These are phyloP conservation scores for Rotaria macrura DNA, from an alignment of 2,888 invertebrate genomes.

Conservation along the genomic window DNA sequence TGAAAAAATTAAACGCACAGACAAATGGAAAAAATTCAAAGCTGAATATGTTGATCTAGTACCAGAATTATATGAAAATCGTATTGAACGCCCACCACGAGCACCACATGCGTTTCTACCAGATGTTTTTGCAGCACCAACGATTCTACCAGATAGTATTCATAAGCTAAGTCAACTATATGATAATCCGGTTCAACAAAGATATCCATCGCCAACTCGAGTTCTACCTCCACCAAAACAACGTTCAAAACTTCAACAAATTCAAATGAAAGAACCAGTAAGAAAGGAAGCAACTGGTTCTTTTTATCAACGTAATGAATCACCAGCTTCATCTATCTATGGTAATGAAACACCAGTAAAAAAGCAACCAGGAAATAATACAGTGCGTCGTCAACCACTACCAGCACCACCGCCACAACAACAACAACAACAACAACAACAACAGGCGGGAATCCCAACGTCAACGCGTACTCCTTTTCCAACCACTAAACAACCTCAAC, in stretches of 20 bases:
- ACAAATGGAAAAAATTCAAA: not conserved
- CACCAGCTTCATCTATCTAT: not conserved
- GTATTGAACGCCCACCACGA: not conserved
- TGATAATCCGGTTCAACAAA: not conserved
- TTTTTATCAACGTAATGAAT: not conserved
- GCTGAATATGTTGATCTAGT: slow-evolving; percentile 18
- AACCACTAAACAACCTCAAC: not conserved
- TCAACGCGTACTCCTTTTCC: not conserved
- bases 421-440: too few species aligned
- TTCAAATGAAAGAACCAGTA: not conserved
- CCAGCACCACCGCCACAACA: not conserved
- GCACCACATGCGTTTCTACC: not conserved
- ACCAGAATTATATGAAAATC: slow-evolving; percentile 20
- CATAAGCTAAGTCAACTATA: not conserved
- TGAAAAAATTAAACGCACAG: slow-evolving; percentile 12
- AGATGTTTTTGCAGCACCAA: not conserved
- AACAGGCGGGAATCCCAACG: not conserved
- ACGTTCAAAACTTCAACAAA: not conserved
- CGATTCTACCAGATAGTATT: not conserved
- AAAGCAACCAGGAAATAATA: not conserved
- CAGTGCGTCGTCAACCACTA: not conserved
- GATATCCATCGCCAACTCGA: not conserved
- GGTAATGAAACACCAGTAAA: not conserved
- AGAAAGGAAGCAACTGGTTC: not conserved
- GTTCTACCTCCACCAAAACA: not conserved